phyloP scores from a whole-genome alignment of 2,113 vertebrate species.

The Cephalopterus ornatus region DNA sequence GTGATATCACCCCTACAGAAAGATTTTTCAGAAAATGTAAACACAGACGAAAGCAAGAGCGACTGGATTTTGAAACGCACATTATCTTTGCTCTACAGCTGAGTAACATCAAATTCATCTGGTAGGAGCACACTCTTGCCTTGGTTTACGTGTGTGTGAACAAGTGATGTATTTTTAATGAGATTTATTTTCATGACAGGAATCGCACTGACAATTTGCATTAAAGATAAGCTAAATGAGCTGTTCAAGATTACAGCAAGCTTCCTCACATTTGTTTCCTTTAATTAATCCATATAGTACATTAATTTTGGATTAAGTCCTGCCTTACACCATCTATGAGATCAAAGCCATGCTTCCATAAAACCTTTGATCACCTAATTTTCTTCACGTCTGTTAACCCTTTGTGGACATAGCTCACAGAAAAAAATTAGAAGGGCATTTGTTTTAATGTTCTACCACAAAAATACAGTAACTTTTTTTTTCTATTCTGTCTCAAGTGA shows the following conservation, averaged over 20 bases:
- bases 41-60: not conserved
- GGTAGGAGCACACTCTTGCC: not conserved
- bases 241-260: not conserved
- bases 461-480: not conserved
- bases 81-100: not conserved
- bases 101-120: not conserved
- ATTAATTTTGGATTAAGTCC: not conserved
- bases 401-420: not conserved
- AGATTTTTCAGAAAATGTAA: not conserved
- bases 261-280: slow-evolving; percentile 16
- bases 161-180: slow-evolving; percentile 9
- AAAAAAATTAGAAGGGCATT: not conserved
- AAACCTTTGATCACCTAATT: not conserved
- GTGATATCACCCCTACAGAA: not conserved
- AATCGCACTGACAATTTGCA: not conserved
- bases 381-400: not conserved
- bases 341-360: not conserved
- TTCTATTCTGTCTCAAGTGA: not conserved
- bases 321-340: not conserved
- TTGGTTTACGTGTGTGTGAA: not conserved
- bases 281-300: not conserved
- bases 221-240: slow-evolving; percentile 33
- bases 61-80: not conserved
- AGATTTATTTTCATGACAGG: slow-evolving; percentile 32
- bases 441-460: not conserved